Evolutionary conservation across 1,140 invertebrate genomes (phyloP), one percentile per base, ranked within the genome.

Genomic region (Lanistes nyassanus): DNA sequence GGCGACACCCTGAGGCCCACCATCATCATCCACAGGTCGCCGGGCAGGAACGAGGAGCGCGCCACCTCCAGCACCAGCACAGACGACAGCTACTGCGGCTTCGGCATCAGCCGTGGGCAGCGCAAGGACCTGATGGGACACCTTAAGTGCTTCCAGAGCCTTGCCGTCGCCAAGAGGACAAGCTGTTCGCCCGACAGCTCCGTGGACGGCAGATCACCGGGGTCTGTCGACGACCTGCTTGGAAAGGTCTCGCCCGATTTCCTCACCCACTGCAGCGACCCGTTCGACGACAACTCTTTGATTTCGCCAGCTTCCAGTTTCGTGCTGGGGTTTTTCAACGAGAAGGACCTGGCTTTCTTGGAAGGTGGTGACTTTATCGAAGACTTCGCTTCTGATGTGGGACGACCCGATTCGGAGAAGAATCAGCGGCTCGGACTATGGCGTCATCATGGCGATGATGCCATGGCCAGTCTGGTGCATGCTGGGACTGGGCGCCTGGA

Each of bases 21-120:
- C 3, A 72, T 72, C 23, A 36, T 72, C 29, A 72, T 72, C n/a
- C 70, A 72, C 36, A 31, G n/a, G 21, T 56, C 68, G 1, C 26
- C 26, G 23, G 29, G n/a, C 21, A 16, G 53, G 13, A 26, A 21
- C 23, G 7, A 6, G 19, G 42, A 47, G 5, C 23, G n/a, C 23
- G 23, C 67, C 31, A 51, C 67, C 0, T 39, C 34, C 39, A 51
- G 26, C n/a, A 42, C 34, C 5, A 77, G 76, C 55, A n/a, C 73
- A 23, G 76, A 77, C 5, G 76, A 80, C 3, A 66, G 55, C 31
- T 76, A 80, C 36, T 64, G 47, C 39, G 76, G 76, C 23, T 80
- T 80, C 53, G 79, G 79, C 21, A 51, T 80, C 23, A 67, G 67
- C 42, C 34, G 19, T 19, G 31, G 37, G 11, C 34, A 70, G 2